These are phyloP conservation scores for Melanerpes formicivorus DNA, from an alignment of 2,113 vertebrate genomes.

Conservation along the genomic window DNA sequence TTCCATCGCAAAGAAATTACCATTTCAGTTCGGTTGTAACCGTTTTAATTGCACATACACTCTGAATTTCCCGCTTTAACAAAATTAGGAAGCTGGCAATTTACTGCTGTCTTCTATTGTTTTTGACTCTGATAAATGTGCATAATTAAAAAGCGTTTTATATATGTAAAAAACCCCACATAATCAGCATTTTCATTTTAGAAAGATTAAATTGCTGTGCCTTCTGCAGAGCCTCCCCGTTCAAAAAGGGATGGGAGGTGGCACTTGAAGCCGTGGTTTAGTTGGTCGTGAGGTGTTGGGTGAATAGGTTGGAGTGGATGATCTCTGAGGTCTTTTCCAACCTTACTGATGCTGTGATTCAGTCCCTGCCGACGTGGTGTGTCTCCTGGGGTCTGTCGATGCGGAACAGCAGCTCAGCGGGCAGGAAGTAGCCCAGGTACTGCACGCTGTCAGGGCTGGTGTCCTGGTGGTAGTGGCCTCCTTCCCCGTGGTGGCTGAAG, in stretches of 20 bases:
- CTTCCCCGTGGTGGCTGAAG: slow-evolving; percentile 94
- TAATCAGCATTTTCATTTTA: not conserved
- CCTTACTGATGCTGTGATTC: not conserved
- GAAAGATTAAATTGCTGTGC: fast-evolving
- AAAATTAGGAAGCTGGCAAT: not conserved
- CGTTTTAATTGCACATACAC: fast-evolving
- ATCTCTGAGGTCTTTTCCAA: too few relatives aligned
- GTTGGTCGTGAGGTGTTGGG: too few relatives aligned
- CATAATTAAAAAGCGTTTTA: not conserved
- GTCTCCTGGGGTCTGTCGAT: slow-evolving; percentile 89
- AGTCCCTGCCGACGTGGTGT: slow-evolving; percentile 84
- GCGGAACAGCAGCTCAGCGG: slow-evolving; percentile 90
- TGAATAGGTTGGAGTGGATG: too few relatives aligned
- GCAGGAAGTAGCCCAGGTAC: slow-evolving; percentile 90
- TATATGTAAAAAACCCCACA: not conserved
- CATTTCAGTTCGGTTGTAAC: fast-evolving
- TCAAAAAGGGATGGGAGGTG: too few relatives aligned
- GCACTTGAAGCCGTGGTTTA: too few relatives aligned
- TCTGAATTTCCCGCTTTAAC: not conserved
- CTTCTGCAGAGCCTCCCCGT: fast-evolving
- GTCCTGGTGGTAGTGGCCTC: slow-evolving; percentile 95
- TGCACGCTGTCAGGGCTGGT: slow-evolving; percentile 90
- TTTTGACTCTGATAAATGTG: not conserved
- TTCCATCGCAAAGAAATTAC: not conserved
- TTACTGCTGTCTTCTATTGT: not conserved